A percentile compares a stretch with the other conserved stretches of the same genome.
Conservation (phyloP, 2,888 invertebrate genomes). For the Andrena fulva region DNA sequence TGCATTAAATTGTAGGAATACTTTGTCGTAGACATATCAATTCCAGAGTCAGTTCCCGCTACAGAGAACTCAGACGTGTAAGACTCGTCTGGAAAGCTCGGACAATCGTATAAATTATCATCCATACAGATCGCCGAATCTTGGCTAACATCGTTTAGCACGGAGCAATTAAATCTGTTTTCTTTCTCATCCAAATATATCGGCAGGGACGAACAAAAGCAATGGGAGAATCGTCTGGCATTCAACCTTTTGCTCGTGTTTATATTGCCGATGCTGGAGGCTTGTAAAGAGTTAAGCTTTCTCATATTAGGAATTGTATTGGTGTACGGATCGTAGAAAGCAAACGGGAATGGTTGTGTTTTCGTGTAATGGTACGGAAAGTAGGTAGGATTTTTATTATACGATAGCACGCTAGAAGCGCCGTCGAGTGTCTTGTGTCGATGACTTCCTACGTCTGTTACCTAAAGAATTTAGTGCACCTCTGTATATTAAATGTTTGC, state of each 20-base stretch:
- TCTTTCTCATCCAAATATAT: slow-evolving; percentile 27
- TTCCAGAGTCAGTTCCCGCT: slow-evolving; percentile 70
- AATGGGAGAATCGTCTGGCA: slow-evolving; percentile 6
- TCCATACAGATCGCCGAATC: slow-evolving; percentile 79
- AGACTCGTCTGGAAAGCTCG: slow-evolving; percentile 65
- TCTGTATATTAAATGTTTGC: slow-evolving; percentile 18
- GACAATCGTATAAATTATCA: slow-evolving; percentile 63
- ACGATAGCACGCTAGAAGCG: slow-evolving; percentile 67
- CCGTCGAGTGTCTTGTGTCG: slow-evolving; percentile 74
- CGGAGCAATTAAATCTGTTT: slow-evolving; percentile 23
- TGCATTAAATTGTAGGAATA: slow-evolving; percentile 40
- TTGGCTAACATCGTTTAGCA: slow-evolving; percentile 66
- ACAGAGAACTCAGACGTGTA: slow-evolving; percentile 59
- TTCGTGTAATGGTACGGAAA: slow-evolving; percentile 56
- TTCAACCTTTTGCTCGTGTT: slow-evolving; percentile 20
- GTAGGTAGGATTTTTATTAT: slow-evolving; percentile 64
- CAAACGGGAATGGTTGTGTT: slow-evolving; percentile 71
- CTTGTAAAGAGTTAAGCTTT: slow-evolving; percentile 22
- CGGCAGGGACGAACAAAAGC: slow-evolving; percentile 29
- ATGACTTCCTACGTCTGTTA: slow-evolving; percentile 76
- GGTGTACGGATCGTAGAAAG: slow-evolving; percentile 76
- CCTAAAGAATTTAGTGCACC: slow-evolving; percentile 70
- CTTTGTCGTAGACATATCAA: slow-evolving; percentile 68
- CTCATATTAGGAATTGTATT: slow-evolving; percentile 64
- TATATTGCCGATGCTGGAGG: background rate